Evolutionary conservation across 2,113 vertebrate species (phyloP), one percentile per base, ranked within the genome.

Genomic region (Zeus faber): DNA sequence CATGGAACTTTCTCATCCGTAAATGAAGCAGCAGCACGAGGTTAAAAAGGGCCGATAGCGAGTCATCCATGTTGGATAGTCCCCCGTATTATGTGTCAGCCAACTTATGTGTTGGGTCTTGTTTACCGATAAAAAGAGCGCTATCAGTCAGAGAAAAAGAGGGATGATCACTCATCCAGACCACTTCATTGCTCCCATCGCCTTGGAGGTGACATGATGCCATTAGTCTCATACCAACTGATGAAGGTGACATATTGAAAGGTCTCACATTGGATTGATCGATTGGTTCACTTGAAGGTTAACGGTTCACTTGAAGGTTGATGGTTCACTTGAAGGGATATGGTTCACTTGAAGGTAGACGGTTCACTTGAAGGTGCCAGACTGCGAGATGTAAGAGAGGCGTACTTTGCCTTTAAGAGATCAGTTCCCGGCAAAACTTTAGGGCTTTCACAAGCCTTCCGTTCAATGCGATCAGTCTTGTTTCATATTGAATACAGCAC

Each of bases 181-280:
- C 43, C n/a, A 39, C 58, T 76, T 57, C 20, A 62, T 65, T 71
- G 54, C 57, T 66, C 64, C 45, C 18, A 67, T 81, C 81, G 78
- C 77, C 77, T 87, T 85, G 79, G 74, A 70, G 67, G 49, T 60
- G 74, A 62, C 51, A 25, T 63, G 25, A 48, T 45, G 50, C 73
- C 82, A 80, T 87, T 80, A 73, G 68, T 88, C 72, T 77, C 56
- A 44, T 48, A 49, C 71, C 76, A 79, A 76, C 74, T 77, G 78
- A 85, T 72, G 72, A 66, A 70, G 55, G 69, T 70, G 72, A 74
- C 69, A 54, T 59, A 72, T 80, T 58, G 69, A 72, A 25, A 50
- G 33, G 29, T 62, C 33, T 64, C 53, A 24, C 58, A 39, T 58
- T 67, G 63, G 74, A 62, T 65, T 77, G 70, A 88, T 78, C 52